phyloP scores from a whole-genome alignment of 2,113 vertebrate species.

The Pelecanus crispus region DNA sequence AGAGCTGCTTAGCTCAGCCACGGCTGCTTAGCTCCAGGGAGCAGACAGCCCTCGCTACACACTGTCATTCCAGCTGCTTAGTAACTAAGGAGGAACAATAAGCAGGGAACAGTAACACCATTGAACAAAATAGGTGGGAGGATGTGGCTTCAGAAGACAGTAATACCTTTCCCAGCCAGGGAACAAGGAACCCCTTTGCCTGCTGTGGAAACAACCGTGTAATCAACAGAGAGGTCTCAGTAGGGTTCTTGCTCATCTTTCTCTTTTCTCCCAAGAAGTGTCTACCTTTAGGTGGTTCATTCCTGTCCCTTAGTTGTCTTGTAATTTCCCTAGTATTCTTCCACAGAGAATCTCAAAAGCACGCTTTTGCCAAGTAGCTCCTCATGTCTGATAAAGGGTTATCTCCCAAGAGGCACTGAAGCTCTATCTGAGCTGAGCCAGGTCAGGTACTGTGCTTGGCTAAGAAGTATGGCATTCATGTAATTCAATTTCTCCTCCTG shows the following conservation, averaged over 20 bases:
- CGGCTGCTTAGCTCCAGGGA: neutral
- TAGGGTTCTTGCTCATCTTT: neutral
- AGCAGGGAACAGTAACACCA: neutral
- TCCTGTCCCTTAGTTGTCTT: neutral
- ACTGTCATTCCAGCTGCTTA: neutral
- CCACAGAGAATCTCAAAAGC: neutral
- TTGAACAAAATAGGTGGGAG: neutral
- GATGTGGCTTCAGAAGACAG: neutral
- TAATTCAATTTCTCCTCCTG: neutral
- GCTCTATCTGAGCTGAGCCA: neutral
- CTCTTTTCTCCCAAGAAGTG: neutral
- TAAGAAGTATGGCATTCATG: neutral
- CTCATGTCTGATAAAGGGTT: neutral
- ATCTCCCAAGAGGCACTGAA: neutral
- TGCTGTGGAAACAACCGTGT: neutral
- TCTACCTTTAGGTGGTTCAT: neutral
- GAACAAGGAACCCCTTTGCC: neutral
- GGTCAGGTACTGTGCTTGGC: neutral
- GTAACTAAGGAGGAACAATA: neutral
- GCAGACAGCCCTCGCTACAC: neutral
- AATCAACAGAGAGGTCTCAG: accelerated
- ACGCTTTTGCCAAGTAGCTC: neutral
- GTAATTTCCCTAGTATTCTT: neutral
- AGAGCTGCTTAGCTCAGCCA: no score
- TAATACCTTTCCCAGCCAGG: neutral